Percentiles rank a stretch among this genome's conserved stretches.
phyloP scores from a whole-genome alignment of 2,113 vertebrate genomes.

The Anhinga anhinga region DNA sequence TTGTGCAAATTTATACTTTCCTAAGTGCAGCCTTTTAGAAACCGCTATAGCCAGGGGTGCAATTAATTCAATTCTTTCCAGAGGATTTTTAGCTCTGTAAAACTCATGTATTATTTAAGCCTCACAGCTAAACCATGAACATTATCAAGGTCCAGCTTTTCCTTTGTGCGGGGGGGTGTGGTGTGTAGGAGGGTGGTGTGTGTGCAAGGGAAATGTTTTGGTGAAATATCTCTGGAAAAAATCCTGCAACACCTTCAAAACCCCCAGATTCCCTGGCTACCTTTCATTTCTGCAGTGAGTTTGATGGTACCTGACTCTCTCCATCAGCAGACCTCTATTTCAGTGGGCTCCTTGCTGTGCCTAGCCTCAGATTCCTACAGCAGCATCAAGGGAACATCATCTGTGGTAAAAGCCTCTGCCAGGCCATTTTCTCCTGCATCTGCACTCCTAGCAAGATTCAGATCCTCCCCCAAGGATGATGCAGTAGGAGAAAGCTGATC shows the following conservation, averaged over 20 bases:
- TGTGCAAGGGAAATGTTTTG: background rate
- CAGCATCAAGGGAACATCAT: background rate
- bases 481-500: background rate
- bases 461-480: background rate
- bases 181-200: too few species aligned
- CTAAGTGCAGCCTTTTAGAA: background rate
- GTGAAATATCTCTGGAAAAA: background rate
- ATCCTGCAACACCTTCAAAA: background rate
- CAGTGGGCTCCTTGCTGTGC: background rate
- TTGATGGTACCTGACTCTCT: background rate
- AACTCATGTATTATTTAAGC: constrained; percentile 39
- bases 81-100: constrained; percentile 1
- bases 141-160: background rate
- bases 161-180: background rate
- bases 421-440: background rate
- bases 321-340: background rate
- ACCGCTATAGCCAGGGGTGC: background rate
- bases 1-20: background rate
- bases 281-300: background rate
- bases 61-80: constrained; percentile 49
- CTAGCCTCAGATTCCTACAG: background rate
- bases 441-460: background rate
- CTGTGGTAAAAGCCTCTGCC: background rate
- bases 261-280: background rate
- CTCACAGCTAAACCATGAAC: background rate